Percentiles rank a stretch among this genome's conserved stretches.
phyloP scores from a whole-genome alignment of 2,113 vertebrate species.

The Rhodinocichla rosea region DNA sequence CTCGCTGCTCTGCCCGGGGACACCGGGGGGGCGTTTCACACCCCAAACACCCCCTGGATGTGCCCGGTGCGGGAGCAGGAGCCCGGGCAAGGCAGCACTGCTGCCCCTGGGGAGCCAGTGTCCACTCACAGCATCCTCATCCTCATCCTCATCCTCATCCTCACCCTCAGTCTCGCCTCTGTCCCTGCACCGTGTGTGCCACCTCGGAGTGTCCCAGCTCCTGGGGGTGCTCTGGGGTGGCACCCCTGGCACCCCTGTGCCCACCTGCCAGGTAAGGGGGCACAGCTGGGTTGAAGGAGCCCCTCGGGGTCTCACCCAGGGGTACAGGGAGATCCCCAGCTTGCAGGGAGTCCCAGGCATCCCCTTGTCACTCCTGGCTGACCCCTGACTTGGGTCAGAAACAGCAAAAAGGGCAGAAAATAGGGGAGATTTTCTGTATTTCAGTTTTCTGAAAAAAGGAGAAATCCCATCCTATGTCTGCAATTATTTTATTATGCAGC shows the following conservation, averaged over 20 bases:
- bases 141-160: not conserved
- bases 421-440: not conserved
- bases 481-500: constrained; percentile 71
- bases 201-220: not conserved
- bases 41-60: rapidly evolving
- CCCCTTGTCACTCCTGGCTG: not conserved
- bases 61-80: not conserved
- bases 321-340: rapidly evolving
- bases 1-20: not conserved
- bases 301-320: rapidly evolving
- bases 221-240: not conserved
- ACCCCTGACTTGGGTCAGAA: not conserved
- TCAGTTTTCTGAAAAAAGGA: not conserved
- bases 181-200: not conserved
- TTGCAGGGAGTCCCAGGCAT: rapidly evolving
- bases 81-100: not conserved
- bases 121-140: not conserved
- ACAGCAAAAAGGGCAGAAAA: not conserved
- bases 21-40: not conserved
- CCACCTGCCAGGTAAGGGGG: not conserved
- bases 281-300: not conserved
- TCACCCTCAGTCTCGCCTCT: not conserved
- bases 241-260: rapidly evolving
- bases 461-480: constrained; percentile 36
- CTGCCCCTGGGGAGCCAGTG: not conserved